These are phyloP conservation scores for Meriones psammophilus DNA, from an alignment of 2,797 vertebrate genomes.

Conservation along the genomic window DNA sequence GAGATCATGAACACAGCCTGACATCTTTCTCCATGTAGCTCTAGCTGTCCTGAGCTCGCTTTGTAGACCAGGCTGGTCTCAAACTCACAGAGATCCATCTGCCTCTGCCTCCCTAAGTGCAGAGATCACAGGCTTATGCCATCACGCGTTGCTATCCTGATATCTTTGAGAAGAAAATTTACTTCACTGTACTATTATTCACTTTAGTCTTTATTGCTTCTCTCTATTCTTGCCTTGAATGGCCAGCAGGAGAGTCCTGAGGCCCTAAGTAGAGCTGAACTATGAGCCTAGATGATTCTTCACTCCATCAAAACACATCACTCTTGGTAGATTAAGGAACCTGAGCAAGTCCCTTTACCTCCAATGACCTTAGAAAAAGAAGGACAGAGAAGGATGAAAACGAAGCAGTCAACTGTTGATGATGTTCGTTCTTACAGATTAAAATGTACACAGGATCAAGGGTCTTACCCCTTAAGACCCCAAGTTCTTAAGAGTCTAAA, in stretches of 20 bases:
- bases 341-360: background rate
- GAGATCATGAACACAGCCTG: background rate
- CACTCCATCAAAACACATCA: background rate
- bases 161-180: background rate
- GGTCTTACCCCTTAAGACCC: background rate
- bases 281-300: background rate
- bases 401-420: no score
- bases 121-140: no score
- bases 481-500: background rate
- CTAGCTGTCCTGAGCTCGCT: no score
- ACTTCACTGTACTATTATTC: background rate
- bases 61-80: no score
- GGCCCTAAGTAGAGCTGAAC: background rate
- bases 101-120: no score
- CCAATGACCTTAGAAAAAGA: background rate
- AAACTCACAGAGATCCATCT: no score
- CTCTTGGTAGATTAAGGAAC: background rate
- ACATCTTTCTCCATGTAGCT: no score
- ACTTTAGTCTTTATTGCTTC: constrained; percentile 34
- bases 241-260: background rate
- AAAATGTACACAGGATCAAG: background rate
- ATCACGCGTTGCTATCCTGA: no score
- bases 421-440: background rate
- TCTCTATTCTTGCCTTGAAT: background rate
- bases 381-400: background rate